phyloP scores from a whole-genome alignment of 2,888 invertebrate species.

The Belgica antarctica region DNA sequence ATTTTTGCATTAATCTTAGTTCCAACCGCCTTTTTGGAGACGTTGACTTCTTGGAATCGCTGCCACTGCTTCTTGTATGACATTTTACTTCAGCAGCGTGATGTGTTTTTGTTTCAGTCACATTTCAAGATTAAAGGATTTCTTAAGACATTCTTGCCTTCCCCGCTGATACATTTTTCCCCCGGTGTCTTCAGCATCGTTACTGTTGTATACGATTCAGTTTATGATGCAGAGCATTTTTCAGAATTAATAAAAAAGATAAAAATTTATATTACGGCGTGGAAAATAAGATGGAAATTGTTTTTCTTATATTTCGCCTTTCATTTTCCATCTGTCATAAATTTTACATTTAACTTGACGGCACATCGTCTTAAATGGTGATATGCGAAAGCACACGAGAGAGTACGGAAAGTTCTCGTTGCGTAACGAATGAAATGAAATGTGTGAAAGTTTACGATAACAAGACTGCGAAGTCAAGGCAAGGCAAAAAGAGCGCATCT shows the following conservation, averaged over 20 bases:
- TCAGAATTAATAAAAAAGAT: slow-evolving; percentile 19
- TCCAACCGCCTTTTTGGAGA: too few species aligned
- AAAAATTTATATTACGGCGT: slow-evolving; percentile 11
- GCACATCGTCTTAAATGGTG: slow-evolving; percentile 15
- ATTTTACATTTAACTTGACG: slow-evolving; percentile 35
- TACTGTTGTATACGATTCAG: neutral
- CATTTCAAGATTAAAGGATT: slow-evolving; percentile 34
- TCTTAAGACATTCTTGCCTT: slow-evolving; percentile 13
- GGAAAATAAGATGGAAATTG: slow-evolving; percentile 24
- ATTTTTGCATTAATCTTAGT: too few species aligned
- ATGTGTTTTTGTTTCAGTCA: slow-evolving; percentile 23
- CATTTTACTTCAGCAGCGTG: neutral
- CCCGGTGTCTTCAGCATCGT: neutral
- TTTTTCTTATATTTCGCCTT: slow-evolving; percentile 30
- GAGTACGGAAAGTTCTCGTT: neutral
- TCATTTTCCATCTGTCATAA: slow-evolving; percentile 39
- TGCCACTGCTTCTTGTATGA: neutral
- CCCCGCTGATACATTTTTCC: too few species aligned
- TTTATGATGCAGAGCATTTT: slow-evolving; percentile 28
- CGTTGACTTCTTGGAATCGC: too few species aligned
- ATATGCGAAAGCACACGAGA: neutral
- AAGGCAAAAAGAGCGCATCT: slow-evolving; percentile 1
- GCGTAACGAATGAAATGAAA: neutral
- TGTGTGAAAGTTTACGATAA: slow-evolving; percentile 13
- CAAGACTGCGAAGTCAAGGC: neutral